phyloP scores from a whole-genome alignment of 2,888 invertebrate genomes.

The Diadromus collaris region DNA sequence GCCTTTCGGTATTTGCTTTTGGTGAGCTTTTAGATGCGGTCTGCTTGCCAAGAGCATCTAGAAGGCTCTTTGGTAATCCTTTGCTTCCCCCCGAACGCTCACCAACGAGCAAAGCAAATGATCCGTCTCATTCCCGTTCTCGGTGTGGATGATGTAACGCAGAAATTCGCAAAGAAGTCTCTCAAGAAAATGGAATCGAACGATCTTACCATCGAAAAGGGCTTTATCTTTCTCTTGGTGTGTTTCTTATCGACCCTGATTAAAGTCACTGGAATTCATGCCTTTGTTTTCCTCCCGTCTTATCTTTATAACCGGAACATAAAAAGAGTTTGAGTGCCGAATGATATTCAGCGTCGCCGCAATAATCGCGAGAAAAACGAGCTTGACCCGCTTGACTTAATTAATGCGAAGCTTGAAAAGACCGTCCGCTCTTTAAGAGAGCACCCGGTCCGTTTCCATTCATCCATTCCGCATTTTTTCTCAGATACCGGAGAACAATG shows the following conservation, averaged over 20 bases:
- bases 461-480: background rate
- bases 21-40: slow-evolving; percentile 32
- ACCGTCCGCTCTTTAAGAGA: slow-evolving; percentile 2
- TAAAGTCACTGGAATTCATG: background rate
- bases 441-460: background rate
- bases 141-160: slow-evolving; percentile 10
- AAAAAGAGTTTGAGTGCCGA: slow-evolving; percentile 3
- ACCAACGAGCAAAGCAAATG: slow-evolving; percentile 20
- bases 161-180: slow-evolving; percentile 27
- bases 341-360: background rate
- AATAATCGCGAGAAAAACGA: slow-evolving; percentile 28
- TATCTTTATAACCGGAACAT: slow-evolving; percentile 4
- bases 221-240: background rate
- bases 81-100: slow-evolving; percentile 7
- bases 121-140: background rate
- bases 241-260: slow-evolving; percentile 27
- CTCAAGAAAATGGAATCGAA: background rate
- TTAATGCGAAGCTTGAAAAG: slow-evolving; percentile 8
- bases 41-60: slow-evolving; percentile 33
- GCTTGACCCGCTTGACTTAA: slow-evolving; percentile 7
- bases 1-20: slow-evolving; percentile 23
- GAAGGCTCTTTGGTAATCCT: slow-evolving; percentile 49
- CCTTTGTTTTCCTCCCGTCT: background rate
- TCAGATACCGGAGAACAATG: slow-evolving; percentile 2
- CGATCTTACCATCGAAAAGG: background rate